A percentile compares a stretch with the other conserved stretches of the same genome.
Evolutionary conservation across 2,113 vertebrate genomes (phyloP).

Genomic region (Apteryx owenii): DNA sequence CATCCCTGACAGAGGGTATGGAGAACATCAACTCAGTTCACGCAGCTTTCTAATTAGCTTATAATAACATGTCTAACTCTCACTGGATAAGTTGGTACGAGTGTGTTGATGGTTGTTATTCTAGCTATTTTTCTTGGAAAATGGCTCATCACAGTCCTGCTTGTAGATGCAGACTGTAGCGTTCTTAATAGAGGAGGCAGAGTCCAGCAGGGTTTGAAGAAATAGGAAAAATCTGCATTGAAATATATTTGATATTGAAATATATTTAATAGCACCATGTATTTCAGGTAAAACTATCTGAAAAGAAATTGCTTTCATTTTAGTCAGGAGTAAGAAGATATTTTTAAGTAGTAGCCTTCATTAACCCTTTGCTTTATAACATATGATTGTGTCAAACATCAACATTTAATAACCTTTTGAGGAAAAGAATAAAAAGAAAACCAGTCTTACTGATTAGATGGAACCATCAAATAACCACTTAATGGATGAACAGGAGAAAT

Average conservation of each 20-base stretch:
- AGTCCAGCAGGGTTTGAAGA: neutral
- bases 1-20: neutral
- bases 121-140: neutral
- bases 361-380: neutral
- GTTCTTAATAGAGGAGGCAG: neutral
- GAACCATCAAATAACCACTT: neutral
- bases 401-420: neutral
- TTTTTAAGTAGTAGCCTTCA: neutral
- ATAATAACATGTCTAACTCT: neutral
- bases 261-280: neutral
- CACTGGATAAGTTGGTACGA: neutral
- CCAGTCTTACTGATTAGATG: neutral
- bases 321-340: neutral
- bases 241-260: neutral
- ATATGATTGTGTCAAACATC: neutral
- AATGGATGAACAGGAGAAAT: slow-evolving; percentile 20
- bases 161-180: neutral
- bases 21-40: neutral
- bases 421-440: neutral
- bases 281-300: neutral
- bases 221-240: neutral
- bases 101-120: neutral
- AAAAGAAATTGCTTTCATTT: slow-evolving; percentile 9
- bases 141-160: neutral
- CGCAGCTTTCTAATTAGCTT: neutral